Conservation (phyloP, 2,797 vertebrate genomes). For the Lepus townsendii region DNA sequence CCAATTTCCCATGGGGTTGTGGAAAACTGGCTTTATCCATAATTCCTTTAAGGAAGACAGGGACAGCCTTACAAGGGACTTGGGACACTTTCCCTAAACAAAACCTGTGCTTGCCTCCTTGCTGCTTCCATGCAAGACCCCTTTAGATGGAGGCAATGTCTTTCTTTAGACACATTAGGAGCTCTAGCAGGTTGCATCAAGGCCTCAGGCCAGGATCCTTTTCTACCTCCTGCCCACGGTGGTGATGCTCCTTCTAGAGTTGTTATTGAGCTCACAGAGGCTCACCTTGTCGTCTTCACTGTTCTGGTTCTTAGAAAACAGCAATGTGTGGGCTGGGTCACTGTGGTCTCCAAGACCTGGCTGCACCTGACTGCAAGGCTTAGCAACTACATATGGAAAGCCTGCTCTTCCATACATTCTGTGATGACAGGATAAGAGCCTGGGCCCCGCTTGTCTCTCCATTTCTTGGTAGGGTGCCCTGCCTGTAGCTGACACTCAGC, state of each 20-base stretch:
- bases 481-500: neutral
- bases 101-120: neutral
- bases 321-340: neutral
- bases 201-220: too few relatives aligned
- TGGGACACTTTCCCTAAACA: neutral
- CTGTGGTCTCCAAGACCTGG: neutral
- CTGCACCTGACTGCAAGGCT: neutral
- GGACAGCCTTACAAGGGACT: neutral
- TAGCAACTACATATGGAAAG: neutral
- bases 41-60: neutral
- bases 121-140: neutral
- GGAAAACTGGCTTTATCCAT: neutral
- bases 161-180: neutral
- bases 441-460: neutral
- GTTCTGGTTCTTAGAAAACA: neutral
- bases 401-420: neutral
- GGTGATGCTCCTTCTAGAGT: neutral
- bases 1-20: neutral
- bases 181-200: neutral
- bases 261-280: neutral
- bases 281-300: neutral
- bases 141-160: neutral
- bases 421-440: neutral
- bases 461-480: neutral
- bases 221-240: neutral